Conservation (phyloP, 2,797 vertebrate species). For the Triplophysa bombifrons region DNA sequence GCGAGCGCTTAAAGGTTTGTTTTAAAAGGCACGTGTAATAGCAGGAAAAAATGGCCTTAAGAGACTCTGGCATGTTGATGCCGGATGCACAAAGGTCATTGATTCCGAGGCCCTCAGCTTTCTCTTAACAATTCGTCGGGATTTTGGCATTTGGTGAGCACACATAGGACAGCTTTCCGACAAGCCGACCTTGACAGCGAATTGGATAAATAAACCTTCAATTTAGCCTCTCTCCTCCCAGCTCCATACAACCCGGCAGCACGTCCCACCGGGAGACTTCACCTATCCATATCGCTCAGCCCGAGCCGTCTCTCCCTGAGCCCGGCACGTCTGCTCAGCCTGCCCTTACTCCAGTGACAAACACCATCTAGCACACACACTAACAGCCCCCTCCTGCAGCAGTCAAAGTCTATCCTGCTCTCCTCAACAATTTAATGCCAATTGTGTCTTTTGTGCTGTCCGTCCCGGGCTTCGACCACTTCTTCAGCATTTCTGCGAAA, state of each 20-base stretch:
- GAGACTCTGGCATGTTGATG: conserved; percentile 91
- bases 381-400: conserved; percentile 82
- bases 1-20: conserved; percentile 57
- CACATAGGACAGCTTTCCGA: conserved; percentile 95
- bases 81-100: conserved; percentile 97
- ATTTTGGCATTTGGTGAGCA: conserved; percentile 99
- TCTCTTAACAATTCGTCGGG: conserved; percentile 93
- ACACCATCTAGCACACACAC: conserved; percentile 93
- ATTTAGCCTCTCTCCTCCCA: conserved; percentile 90
- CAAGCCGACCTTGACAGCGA: conserved; percentile 99
- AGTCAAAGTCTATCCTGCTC: conserved; percentile 96
- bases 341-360: conserved; percentile 92
- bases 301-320: conserved; percentile 71
- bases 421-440: conserved; percentile 96
- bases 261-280: conserved; percentile 95
- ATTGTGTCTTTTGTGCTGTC: conserved; percentile 83
- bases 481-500: conserved; percentile 61
- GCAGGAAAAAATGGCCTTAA: conserved; percentile 87
- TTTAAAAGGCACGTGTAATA: conserved; percentile 91
- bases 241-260: conserved; percentile 77
- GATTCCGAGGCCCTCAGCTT: conserved; percentile 81
- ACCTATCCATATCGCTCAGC: conserved; percentile 98
- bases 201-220: conserved; percentile 99
- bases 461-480: conserved; percentile 72
- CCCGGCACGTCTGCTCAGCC: conserved; percentile 80